Base-by-base conservation (phyloP, 1,140 invertebrate species). In the Apis dorsata region DNA sequence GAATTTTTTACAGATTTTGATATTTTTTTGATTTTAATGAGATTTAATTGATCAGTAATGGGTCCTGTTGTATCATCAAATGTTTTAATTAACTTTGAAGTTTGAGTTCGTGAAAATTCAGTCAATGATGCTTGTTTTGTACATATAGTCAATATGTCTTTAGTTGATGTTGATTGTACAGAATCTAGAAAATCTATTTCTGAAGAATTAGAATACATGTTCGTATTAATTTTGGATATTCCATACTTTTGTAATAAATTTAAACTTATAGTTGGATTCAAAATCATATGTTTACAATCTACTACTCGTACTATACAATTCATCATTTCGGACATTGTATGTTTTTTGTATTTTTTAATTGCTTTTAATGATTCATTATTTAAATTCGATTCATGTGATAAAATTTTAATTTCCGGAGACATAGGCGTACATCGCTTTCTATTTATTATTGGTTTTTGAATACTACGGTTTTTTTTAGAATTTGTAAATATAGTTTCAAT, bases 251-350 rank as follows among this genome's bases (percentile, higher is more conserved):
- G 81, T 9, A 92, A 71, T 28, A 86, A 7, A n/a, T 79, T 85
- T 0, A 72, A 28, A 75, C 81, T 80, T 7, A 86, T 77, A 28
- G 90, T 86, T 12, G 86, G 79, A 21, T 84, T 84, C 7, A 92
- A 53, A 28, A 91, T 83, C 11, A 84, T 90, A 44, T 89, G 86
- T 68, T 92, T 93, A 72, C 92, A 91, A 51, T 94, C 92, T 0
- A 91, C 73, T 12, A 93, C 34, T 2, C 51, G 70, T 0, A 93
- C 93, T 75, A 90, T 89, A 59, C 93, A 93, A 15, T 81, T 91
- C 86, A 73, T 88, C 71, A 90, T 90, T 82, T 90, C 71, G 13
- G 28, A 71, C n/a, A 80, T 49, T 0, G 76, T 77, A 17, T 77
- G 65, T 0, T 65, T 44, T 59, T 85, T 89, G 10, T 81, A 68